phyloP scores from a whole-genome alignment of 2,797 vertebrate species.

The Lutjanus campechanus region DNA sequence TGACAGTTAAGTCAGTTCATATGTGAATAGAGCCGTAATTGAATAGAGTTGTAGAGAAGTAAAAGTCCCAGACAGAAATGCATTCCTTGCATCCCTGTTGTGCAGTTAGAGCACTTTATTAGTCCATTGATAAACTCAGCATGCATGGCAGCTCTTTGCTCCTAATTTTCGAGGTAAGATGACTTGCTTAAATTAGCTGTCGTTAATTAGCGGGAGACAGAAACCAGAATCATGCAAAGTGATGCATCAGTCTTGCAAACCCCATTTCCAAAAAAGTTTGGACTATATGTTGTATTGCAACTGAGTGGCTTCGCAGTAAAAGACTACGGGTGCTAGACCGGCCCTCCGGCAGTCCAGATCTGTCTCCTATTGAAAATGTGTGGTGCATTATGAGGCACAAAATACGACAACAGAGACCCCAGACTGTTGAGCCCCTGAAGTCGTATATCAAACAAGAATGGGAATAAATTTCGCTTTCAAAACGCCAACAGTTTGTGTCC shows the following conservation, averaged over 20 bases:
- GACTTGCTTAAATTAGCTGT: conserved; percentile 15
- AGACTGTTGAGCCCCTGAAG: too few species aligned
- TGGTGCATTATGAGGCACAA: too few species aligned
- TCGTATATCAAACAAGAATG: too few species aligned
- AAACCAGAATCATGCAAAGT: conserved; percentile 14
- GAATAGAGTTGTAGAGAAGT: conserved; percentile 42
- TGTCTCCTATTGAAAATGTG: too few species aligned
- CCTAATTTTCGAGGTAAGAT: conserved; percentile 43
- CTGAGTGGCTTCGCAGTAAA: too few species aligned
- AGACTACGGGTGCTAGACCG: too few species aligned
- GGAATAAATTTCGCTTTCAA: too few species aligned
- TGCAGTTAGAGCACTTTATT: conserved; percentile 11
- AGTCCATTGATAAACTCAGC: conserved; percentile 20
- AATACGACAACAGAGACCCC: too few species aligned
- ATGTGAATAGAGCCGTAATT: conserved; percentile 54
- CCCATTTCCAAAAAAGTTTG: too few species aligned
- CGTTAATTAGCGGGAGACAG: conserved; percentile 7
- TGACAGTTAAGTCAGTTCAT: conserved; percentile 51
- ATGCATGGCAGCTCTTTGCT: conserved; percentile 9
- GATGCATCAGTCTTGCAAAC: background rate
- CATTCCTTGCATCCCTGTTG: conserved; percentile 15
- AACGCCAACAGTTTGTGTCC: too few species aligned
- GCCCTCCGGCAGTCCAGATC: too few species aligned
- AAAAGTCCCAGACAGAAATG: conserved; percentile 21
- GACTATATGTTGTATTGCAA: too few species aligned